Evolutionary conservation across 2,113 vertebrate genomes (phyloP).

Genomic region (Apeltes quadracus): DNA sequence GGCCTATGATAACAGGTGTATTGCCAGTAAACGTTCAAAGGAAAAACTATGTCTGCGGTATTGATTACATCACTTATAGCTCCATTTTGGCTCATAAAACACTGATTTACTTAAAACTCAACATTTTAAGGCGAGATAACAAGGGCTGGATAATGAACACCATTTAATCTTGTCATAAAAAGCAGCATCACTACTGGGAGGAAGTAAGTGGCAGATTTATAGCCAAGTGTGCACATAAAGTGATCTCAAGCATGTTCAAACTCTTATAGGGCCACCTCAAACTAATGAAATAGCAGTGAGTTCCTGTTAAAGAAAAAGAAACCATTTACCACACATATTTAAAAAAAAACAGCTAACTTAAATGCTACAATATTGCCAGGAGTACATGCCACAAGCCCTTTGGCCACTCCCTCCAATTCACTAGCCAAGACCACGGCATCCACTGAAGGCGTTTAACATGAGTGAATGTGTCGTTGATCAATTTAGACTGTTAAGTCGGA

Average conservation of each 20-base stretch:
- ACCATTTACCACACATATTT: too few relatives aligned
- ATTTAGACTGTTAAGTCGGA: too few relatives aligned
- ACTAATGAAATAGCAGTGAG: constrained; percentile 48
- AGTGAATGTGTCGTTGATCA: too few relatives aligned
- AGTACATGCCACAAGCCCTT: too few relatives aligned
- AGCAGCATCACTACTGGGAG: constrained; percentile 46
- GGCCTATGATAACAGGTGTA: constrained; percentile 51
- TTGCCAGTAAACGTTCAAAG: constrained; percentile 25
- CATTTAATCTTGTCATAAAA: constrained; percentile 45
- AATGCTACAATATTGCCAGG: too few relatives aligned
- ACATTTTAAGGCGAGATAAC: constrained; percentile 26
- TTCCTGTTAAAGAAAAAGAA: constrained; percentile 24
- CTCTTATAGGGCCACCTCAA: constrained; percentile 41
- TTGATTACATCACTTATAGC: constrained; percentile 32
- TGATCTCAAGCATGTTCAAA: constrained; percentile 42
- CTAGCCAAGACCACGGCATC: too few relatives aligned
- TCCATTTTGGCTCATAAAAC: constrained; percentile 46
- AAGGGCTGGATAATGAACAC: constrained; percentile 12
- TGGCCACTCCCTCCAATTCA: too few relatives aligned
- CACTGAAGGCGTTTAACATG: too few relatives aligned
- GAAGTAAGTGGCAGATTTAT: constrained; percentile 72
- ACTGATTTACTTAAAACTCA: constrained; percentile 22
- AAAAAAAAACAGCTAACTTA: too few relatives aligned
- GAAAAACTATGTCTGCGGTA: constrained; percentile 11
- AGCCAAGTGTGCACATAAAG: constrained; percentile 49